phyloP scores from a whole-genome alignment of 2,888 invertebrate species.

The Phrixothrix hirtus region DNA sequence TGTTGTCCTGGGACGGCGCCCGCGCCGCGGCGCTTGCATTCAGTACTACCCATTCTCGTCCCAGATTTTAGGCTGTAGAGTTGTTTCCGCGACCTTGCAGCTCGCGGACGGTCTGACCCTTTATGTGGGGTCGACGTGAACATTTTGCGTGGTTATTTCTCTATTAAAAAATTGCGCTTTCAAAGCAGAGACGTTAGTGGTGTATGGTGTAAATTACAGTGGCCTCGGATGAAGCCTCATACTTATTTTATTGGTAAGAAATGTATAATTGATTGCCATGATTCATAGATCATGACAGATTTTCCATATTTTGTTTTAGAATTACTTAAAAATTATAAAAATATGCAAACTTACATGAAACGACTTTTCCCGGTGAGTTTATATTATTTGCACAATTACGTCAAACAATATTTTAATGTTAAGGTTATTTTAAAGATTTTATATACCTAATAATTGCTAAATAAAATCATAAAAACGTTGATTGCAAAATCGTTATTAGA shows the following conservation, averaged over 20 bases:
- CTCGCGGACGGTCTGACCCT: conserved; percentile 40
- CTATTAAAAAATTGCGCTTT: conserved; percentile 15
- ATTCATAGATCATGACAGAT: no score
- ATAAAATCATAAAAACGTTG: background rate
- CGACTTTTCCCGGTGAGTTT: no score
- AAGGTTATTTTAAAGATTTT: no score
- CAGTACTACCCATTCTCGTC: conserved; percentile 49
- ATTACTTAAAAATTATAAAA: no score
- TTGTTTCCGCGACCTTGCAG: conserved; percentile 39
- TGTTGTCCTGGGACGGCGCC: conserved; percentile 48
- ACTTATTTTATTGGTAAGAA: conserved; percentile 36
- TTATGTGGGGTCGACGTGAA: conserved; percentile 43
- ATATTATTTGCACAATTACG: no score
- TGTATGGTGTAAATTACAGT: conserved; percentile 57
- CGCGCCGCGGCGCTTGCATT: conserved; percentile 42
- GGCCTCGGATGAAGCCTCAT: conserved; percentile 57
- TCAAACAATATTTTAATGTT: no score
- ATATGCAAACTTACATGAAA: no score
- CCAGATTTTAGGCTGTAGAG: conserved; percentile 46
- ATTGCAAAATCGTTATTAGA: conserved; percentile 8
- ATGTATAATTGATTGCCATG: background rate
- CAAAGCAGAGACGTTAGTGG: conserved; percentile 33
- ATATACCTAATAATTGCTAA: background rate
- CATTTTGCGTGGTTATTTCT: conserved; percentile 16
- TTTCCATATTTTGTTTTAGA: no score